Evolutionary conservation across 2,113 vertebrate species (phyloP).

Genomic region (Paralichthys olivaceus): DNA sequence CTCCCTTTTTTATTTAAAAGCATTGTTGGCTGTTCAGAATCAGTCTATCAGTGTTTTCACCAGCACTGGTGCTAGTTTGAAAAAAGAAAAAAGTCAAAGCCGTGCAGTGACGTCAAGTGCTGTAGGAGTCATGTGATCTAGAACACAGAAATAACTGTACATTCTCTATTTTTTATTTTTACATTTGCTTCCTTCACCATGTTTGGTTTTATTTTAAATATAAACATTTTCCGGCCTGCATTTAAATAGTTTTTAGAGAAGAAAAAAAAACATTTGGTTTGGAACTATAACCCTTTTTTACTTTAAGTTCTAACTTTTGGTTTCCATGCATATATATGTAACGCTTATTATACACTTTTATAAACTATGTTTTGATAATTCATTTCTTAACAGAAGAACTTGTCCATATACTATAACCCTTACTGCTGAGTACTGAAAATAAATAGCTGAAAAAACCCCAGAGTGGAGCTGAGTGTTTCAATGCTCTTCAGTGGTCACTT

Average conservation of each 20-base stretch:
- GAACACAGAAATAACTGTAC: slow-evolving; percentile 73
- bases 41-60: slow-evolving; percentile 57
- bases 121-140: slow-evolving; percentile 75
- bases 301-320: slow-evolving; percentile 66
- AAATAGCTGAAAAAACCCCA: slow-evolving; percentile 75
- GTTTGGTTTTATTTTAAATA: slow-evolving; percentile 36
- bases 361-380: slow-evolving; percentile 87
- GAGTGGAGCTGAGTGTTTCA: slow-evolving; percentile 9
- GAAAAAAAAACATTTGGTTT: slow-evolving; percentile 55
- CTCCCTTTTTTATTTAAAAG: slow-evolving; percentile 68
- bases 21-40: slow-evolving; percentile 52
- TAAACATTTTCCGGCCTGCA: slow-evolving; percentile 63
- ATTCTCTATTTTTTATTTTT: slow-evolving; percentile 43
- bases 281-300: slow-evolving; percentile 65
- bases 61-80: slow-evolving; percentile 76
- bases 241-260: slow-evolving; percentile 69
- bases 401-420: slow-evolving; percentile 85
- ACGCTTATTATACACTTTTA: slow-evolving; percentile 84
- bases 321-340: slow-evolving; percentile 78
- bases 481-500: slow-evolving; percentile 45
- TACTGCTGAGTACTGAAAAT: slow-evolving; percentile 85
- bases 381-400: slow-evolving; percentile 83
- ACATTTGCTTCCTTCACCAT: slow-evolving; percentile 36
- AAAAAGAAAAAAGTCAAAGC: slow-evolving; percentile 60
- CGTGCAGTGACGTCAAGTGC: slow-evolving; percentile 78